Percentiles rank a stretch among this genome's conserved stretches.
phyloP scores from a whole-genome alignment of 2,113 vertebrate species.

The Gallinago paraguaiae region DNA sequence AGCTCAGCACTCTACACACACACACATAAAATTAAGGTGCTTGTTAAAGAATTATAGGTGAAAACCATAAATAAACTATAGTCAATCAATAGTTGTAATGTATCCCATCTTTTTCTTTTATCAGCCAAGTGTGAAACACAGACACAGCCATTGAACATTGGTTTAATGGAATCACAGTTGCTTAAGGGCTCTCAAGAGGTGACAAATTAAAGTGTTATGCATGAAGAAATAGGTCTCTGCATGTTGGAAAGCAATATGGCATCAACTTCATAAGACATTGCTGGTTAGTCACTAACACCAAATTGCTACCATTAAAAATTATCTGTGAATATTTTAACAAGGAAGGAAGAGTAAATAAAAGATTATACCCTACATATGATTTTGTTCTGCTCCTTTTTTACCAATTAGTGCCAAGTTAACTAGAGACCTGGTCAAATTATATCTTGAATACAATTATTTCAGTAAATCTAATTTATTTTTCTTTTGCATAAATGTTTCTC shows the following conservation, averaged over 20 bases:
- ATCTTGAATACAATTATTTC: not conserved
- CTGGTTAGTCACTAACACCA: conserved; percentile 42
- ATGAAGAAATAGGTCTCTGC: conserved; percentile 36
- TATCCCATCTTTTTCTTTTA: conserved; percentile 25
- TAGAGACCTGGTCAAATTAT: not conserved
- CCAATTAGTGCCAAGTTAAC: not conserved
- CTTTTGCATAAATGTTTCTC: not conserved
- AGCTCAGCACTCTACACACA: not conserved
- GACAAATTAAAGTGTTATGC: conserved; percentile 50
- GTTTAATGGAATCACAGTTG: conserved; percentile 63
- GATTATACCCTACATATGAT: not conserved
- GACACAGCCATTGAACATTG: conserved; percentile 4
- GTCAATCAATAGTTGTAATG: conserved; percentile 19
- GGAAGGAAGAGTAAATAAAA: not conserved
- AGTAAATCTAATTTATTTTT: not conserved
- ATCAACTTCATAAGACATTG: conserved; percentile 32
- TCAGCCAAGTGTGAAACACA: conserved; percentile 32
- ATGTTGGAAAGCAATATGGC: conserved; percentile 26
- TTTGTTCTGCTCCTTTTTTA: not conserved
- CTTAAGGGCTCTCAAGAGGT: conserved; percentile 51
- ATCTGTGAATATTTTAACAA: conserved; percentile 3
- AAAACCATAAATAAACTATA: conserved; percentile 31
- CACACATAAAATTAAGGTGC: not conserved
- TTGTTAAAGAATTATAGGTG: conserved; percentile 18
- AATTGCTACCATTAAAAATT: conserved; percentile 43